Evolutionary conservation across 2,113 vertebrate genomes (phyloP).

Genomic region (Cygnus buccinator): DNA sequence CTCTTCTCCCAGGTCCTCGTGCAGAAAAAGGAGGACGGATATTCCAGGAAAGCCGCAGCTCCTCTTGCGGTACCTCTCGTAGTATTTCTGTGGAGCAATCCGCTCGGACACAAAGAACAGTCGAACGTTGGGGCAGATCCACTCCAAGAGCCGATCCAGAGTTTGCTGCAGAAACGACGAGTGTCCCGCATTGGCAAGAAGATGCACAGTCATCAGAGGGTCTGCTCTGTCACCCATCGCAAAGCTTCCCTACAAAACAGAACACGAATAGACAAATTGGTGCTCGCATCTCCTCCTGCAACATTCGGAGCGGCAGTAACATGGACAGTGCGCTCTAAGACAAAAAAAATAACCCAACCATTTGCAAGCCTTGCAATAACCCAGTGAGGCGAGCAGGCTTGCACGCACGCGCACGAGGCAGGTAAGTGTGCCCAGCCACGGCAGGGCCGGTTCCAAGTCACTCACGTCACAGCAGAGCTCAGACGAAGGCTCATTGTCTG

Average conservation of each 20-base stretch:
- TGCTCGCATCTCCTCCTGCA: neutral
- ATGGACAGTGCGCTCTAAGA: neutral
- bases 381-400: rapidly evolving
- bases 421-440: neutral
- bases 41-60: conserved; percentile 83
- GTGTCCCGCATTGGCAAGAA: conserved; percentile 84
- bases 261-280: neutral
- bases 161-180: conserved; percentile 85
- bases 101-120: conserved; percentile 92
- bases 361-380: neutral
- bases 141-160: conserved; percentile 83
- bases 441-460: rapidly evolving
- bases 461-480: neutral
- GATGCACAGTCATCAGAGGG: conserved; percentile 84
- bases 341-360: neutral
- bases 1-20: conserved; percentile 84
- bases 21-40: conserved; percentile 90
- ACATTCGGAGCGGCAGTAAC: neutral
- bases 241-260: conserved; percentile 33
- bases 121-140: conserved; percentile 82
- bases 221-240: conserved; percentile 69
- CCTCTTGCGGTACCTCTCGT: conserved; percentile 46
- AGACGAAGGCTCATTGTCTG: neutral
- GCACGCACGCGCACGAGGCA: rapidly evolving
- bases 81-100: conserved; percentile 71